Conservation (phyloP, 2,797 vertebrate species). For the Champsocephalus gunnari region DNA sequence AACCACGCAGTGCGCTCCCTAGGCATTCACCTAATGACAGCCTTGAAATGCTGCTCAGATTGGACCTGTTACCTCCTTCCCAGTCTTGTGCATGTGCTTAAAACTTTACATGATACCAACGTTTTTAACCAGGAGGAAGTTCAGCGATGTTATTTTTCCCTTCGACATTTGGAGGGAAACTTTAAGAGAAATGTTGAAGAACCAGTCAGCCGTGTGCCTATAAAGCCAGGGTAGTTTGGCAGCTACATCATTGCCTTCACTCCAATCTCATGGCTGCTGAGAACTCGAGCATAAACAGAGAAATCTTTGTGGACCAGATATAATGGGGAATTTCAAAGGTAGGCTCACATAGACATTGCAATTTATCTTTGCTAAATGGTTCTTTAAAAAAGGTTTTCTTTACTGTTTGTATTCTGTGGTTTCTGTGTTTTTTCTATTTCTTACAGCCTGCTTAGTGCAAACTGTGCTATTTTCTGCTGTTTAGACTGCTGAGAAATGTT, state of each 20-base stretch:
- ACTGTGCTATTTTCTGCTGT: slow-evolving; percentile 42
- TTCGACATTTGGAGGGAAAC: slow-evolving; percentile 47
- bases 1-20: slow-evolving; percentile 41
- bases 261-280: slow-evolving; percentile 38
- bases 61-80: slow-evolving; percentile 52
- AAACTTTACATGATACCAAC: slow-evolving; percentile 28
- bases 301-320: slow-evolving; percentile 48
- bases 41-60: slow-evolving; percentile 52
- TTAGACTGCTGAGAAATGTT: slow-evolving; percentile 36
- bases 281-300: slow-evolving; percentile 33
- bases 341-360: slow-evolving; percentile 47
- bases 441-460: slow-evolving; percentile 22
- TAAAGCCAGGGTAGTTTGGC: slow-evolving; percentile 40
- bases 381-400: slow-evolving; percentile 21
- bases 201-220: slow-evolving; percentile 69
- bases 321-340: slow-evolving; percentile 77
- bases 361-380: slow-evolving; percentile 40
- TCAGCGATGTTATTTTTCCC: slow-evolving; percentile 36
- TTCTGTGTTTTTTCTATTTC: slow-evolving; percentile 42
- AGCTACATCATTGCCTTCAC: slow-evolving; percentile 39
- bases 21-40: slow-evolving; percentile 70
- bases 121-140: slow-evolving; percentile 41
- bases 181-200: slow-evolving; percentile 71
- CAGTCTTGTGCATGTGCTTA: slow-evolving; percentile 27
- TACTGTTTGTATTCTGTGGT: slow-evolving; percentile 41